Evolutionary conservation across 2,113 vertebrate genomes (phyloP).

Genomic region (Clupea harengus): DNA sequence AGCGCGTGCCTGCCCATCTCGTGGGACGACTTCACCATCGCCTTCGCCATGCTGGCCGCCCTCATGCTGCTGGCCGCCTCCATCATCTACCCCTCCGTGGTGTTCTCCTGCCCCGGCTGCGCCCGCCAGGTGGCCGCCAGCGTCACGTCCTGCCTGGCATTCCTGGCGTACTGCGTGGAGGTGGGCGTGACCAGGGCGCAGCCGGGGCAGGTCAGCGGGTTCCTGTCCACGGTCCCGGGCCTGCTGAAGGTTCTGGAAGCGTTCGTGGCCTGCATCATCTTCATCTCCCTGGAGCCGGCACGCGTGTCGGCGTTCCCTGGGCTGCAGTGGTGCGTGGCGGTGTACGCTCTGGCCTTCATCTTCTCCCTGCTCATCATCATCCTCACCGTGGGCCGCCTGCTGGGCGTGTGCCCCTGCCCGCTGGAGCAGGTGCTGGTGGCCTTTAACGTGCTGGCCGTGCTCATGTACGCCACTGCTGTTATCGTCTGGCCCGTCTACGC

Average conservation of each 20-base stretch:
- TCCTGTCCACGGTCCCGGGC: constrained; percentile 79
- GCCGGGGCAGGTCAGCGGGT: constrained; percentile 68
- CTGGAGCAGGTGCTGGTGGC: too few relatives aligned
- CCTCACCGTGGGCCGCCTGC: constrained; percentile 66
- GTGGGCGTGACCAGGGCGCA: constrained; percentile 70
- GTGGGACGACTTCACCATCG: constrained; percentile 84
- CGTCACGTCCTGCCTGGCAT: constrained; percentile 66
- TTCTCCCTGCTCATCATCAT: constrained; percentile 76
- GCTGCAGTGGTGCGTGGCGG: constrained; percentile 78
- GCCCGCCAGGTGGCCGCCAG: constrained; percentile 68
- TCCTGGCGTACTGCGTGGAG: constrained; percentile 65
- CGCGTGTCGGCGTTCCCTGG: fast-evolving
- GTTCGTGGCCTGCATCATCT: constrained; percentile 82
- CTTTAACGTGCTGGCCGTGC: constrained; percentile 72
- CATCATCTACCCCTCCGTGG: constrained; percentile 76
- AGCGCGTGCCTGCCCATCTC: constrained; percentile 68
- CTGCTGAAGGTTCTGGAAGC: constrained; percentile 86
- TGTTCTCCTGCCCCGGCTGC: constrained; percentile 50
- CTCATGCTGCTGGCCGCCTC: constrained; percentile 78
- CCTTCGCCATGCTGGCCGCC: constrained; percentile 77
- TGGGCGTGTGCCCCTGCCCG: constrained; percentile 44
- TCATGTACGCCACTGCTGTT: constrained; percentile 74
- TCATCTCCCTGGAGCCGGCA: constrained; percentile 62
- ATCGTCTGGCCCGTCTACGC: constrained; percentile 82
- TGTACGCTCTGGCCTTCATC: constrained; percentile 83